Evolutionary conservation across 2,888 invertebrate species (phyloP), one percentile per base, ranked within the genome.

Genomic region (Luperina testacea): DNA sequence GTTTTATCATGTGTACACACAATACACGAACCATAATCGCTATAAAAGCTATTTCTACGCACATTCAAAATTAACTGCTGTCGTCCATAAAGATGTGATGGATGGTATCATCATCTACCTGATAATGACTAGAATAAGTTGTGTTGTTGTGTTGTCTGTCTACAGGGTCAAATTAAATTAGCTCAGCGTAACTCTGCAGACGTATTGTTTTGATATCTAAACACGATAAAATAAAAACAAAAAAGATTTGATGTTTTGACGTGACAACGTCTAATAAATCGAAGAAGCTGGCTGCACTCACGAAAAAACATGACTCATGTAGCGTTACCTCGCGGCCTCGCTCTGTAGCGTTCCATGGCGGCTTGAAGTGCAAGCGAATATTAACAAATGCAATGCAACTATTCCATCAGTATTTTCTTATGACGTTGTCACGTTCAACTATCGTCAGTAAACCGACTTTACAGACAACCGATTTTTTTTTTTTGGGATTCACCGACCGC

Each of bases 101-200:
- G 82, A 80, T 70, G 67, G 70, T 73, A 77, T 75, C 59, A 72
- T 73, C 85, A 78, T 84, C 68, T 38, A 75, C 32, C 53, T 32
- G 76, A 75, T 85, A 79, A 77, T 76, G 63, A 80, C 68, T 77
- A 78, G 69, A 75, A 81, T 77, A 78, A 82, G 80, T 72, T 42
- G 63, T 57, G 51, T 48, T 48, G 48, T 13, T 48, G 48, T 74
- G 72, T 77, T 86, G 75, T 72, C 69, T 82, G 82, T 80, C 53
- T 81, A 57, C 57, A 2, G 11, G 24, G 24, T 57, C 57, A n/a
- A 57, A 4, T 57, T 57, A 57, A 57, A 57, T 57, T 57, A 57
- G 24, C n/a, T 24, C n/a, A 57, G 57, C 11, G 4, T 4, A n/a
- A 57, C 57, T 53, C 53, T 57, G 24, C 9, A 57, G 24, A 57